Base-by-base conservation (phyloP, 2,888 invertebrate genomes). In the Linnaemya tessellans region DNA sequence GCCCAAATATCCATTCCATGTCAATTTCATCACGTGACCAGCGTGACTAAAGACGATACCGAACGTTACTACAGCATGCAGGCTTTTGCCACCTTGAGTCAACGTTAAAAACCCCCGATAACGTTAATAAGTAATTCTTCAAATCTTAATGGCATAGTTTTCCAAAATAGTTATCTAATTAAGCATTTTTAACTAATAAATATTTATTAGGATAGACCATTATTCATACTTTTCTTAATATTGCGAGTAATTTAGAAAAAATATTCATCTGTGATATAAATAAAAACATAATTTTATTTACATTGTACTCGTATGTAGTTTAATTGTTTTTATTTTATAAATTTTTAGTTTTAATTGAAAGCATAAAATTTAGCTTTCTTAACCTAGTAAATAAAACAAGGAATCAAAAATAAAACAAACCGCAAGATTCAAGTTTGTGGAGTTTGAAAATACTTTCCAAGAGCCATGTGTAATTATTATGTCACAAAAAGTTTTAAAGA, bases 1-100 rank as follows among this genome's bases (percentile, higher is more conserved):
- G 95, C 95, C 82, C 96, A 97, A 92, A 97, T 97, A 88, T 97
- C 97, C 64, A 95, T 95, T 90, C 97, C 97, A 1, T 97, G 97
- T 90, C 96, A 96, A 90, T 97, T 97, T 92, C 96, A 96, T 88
- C 97, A 97, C 91, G 95, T 97, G 86, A 97, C 96, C 70, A 96
- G 95, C 88, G 95, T 97, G 60, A 96, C 96, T 84, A 93, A 94
- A 51, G 94, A 94, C 78, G 96, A 96, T 89, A 94, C 94, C 84
- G 93, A 94, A 74, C 93, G 95, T 84, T 95, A 95, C 88, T 95
- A 94, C 90, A 95, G 96, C 54, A 93, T 96, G 88, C 95, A 95
- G 90, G 95, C 95, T 30, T 94, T 95, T 88, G 94, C 95, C 11
- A 89, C 92, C 15, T 88, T 90, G 77, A 91, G 90, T 88, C 91